Percentiles rank a stretch among this genome's conserved stretches.
Evolutionary conservation across 2,797 vertebrate species (phyloP).

Genomic region (Bucorvus abyssinicus): DNA sequence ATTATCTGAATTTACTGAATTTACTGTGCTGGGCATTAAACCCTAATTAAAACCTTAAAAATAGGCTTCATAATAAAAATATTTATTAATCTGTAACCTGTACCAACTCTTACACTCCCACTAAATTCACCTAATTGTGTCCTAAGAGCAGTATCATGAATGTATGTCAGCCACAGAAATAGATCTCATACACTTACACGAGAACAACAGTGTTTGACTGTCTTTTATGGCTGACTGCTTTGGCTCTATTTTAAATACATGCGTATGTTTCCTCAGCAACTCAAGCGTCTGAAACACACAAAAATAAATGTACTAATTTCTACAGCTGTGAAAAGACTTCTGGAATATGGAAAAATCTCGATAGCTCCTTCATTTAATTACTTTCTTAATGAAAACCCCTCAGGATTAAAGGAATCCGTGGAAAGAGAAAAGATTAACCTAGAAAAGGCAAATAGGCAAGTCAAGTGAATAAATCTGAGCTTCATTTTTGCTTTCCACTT

Average conservation of each 20-base stretch:
- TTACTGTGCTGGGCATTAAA: not conserved
- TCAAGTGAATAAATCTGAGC: not conserved
- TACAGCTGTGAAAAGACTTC: not conserved
- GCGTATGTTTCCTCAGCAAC: not conserved
- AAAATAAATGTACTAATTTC: not conserved
- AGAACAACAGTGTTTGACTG: not conserved
- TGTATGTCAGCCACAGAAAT: not conserved
- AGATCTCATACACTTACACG: not conserved
- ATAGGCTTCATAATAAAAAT: not conserved
- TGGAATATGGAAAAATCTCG: not conserved
- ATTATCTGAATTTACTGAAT: conserved; percentile 9
- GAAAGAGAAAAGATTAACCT: not conserved
- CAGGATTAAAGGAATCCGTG: conserved; percentile 7
- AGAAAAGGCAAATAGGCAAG: not conserved
- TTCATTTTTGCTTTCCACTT: not conserved
- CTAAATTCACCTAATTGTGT: not conserved
- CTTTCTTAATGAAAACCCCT: not conserved
- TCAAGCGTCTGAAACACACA: not conserved
- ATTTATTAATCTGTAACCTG: not conserved
- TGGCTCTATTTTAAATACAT: not conserved
- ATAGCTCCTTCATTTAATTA: not conserved
- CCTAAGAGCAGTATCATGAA: not conserved
- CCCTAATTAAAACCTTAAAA: not conserved
- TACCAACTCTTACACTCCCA: not conserved
- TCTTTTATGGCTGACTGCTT: not conserved